Evolutionary conservation across 64 coral and sea anemone species (phyloP), one percentile per base, ranked within the genome.

Genomic region (Pachyseris speciosa): DNA sequence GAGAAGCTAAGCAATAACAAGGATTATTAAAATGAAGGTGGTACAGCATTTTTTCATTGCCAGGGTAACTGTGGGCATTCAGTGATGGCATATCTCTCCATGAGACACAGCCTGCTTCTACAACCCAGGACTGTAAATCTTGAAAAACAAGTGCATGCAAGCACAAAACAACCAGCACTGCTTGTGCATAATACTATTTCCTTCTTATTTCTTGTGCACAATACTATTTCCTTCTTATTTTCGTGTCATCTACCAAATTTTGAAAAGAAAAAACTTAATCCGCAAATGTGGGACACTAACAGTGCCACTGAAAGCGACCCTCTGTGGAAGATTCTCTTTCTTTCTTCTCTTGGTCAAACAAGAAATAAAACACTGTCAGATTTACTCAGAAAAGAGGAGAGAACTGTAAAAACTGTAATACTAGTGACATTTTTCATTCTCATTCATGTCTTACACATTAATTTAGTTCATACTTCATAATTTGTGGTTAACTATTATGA

Each of bases 201-300:
- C n/a, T n/a, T n/a, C n/a, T n/a, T n/a, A n/a, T n/a, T n/a, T n/a
- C n/a, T n/a, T n/a, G n/a, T n/a, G n/a, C n/a, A n/a, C n/a, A n/a
- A n/a, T n/a, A n/a, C n/a, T n/a, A n/a, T 1, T 19, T 34, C 7
- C 69, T 87, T 20, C 72, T 93, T 9, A 87, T 93, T 22, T 38
- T 93, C 9, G 91, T 93, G 3, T 87, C 91, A n/a, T 87, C 83
- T 67, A 38, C 55, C 31, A 4, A 43, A 93, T 52, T 45, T 80
- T 67, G 74, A 86, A 26, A 45, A n/a, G n/a, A 29, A 28, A 84
- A 40, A 64, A 66, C 42, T 64, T 76, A 66, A 93, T 93, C 25
- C 91, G 91, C 68, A 93, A 83, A 2, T 93, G 91, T 83, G 91
- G 91, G 15, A 28, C 73, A 60, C 78, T 44, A 37, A 40, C 43